phyloP scores from a whole-genome alignment of 2,113 vertebrate species.

The Solenodon paradoxus region DNA sequence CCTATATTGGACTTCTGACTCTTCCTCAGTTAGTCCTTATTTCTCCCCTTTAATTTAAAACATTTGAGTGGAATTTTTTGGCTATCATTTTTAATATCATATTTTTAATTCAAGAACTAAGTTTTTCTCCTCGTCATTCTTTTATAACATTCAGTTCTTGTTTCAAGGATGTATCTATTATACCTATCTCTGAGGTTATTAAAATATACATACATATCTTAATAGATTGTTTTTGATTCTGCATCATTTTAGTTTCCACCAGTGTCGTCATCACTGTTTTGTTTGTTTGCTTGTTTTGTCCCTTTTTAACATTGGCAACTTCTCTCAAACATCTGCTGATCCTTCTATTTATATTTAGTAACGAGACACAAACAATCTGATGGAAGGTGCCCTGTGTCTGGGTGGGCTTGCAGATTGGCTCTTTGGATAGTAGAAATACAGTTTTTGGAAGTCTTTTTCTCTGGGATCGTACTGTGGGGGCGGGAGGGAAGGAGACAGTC shows the following conservation, averaged over 20 bases:
- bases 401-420: background rate
- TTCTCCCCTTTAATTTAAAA: background rate
- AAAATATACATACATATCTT: background rate
- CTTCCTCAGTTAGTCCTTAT: background rate
- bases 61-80: background rate
- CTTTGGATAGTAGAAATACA: background rate
- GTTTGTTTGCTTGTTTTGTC: too few species aligned
- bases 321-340: background rate
- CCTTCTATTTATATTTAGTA: background rate
- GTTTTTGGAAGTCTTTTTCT: background rate
- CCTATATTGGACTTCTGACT: background rate
- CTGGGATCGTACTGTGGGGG: background rate
- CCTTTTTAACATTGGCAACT: background rate
- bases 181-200: background rate
- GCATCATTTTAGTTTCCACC: background rate
- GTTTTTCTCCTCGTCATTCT: background rate
- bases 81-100: background rate
- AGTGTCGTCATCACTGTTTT: background rate
- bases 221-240: background rate
- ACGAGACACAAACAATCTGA: background rate
- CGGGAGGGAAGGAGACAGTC: background rate
- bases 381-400: background rate
- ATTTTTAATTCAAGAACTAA: background rate
- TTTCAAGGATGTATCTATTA: background rate
- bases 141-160: background rate